These are phyloP conservation scores for Drosophila hawaiiensis DNA, from an alignment of 2,888 invertebrate species.

Conservation along the genomic window DNA sequence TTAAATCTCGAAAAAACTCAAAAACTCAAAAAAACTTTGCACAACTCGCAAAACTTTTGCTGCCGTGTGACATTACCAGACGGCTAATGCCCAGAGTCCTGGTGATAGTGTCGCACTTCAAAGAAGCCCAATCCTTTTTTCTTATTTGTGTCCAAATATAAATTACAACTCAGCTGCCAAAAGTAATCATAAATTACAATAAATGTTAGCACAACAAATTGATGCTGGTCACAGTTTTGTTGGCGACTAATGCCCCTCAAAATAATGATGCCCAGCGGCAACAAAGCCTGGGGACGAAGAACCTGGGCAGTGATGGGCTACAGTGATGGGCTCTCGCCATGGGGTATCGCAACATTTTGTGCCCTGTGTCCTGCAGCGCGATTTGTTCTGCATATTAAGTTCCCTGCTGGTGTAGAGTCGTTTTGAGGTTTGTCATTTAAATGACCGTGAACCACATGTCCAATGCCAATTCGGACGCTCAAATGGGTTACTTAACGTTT, in stretches of 20 bases:
- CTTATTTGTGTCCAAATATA: conserved; percentile 36
- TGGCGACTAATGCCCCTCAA: conserved; percentile 45
- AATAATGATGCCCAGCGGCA: conserved; percentile 43
- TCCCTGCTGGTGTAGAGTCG: conserved; percentile 42
- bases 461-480: neutral
- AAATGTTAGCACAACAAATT: conserved; percentile 64
- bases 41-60: conserved; percentile 52
- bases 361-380: conserved; percentile 55
- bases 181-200: conserved; percentile 75
- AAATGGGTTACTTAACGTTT: conserved; percentile 10
- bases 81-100: conserved; percentile 43
- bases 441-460: conserved; percentile 35
- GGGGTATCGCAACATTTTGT: conserved; percentile 35
- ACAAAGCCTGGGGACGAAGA: neutral
- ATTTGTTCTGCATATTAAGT: conserved; percentile 71
- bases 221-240: conserved; percentile 38
- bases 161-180: conserved; percentile 56
- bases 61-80: conserved; percentile 68
- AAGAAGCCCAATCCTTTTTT: conserved; percentile 47
- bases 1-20: conserved; percentile 20
- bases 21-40: conserved; percentile 48
- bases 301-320: neutral
- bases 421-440: conserved; percentile 41
- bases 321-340: conserved; percentile 22
- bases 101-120: conserved; percentile 23